phyloP scores from a whole-genome alignment of 1,140 invertebrate genomes.

The Cotesia typhae region DNA sequence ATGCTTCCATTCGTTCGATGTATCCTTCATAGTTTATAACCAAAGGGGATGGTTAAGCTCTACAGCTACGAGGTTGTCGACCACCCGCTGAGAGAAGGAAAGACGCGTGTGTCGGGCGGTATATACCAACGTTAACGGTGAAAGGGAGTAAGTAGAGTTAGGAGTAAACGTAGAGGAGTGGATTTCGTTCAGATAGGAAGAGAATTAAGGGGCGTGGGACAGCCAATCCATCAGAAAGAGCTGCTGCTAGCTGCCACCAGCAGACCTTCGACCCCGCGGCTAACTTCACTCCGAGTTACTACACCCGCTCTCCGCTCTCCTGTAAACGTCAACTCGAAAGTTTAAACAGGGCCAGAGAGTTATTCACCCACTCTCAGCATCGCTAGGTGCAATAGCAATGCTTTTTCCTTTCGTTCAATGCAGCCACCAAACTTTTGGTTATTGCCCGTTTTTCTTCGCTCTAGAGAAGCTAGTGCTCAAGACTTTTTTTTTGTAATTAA shows the following conservation, averaged over 20 bases:
- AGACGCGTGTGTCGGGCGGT: conserved; percentile 2
- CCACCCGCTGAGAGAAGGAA: conserved; percentile 12
- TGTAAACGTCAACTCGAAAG: conserved; percentile 41
- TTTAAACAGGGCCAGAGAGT: conserved; percentile 34
- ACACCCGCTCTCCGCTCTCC: conserved; percentile 46
- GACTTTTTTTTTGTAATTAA: conserved; percentile 2
- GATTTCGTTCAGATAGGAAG: conserved; percentile 40
- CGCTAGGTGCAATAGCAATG: conserved; percentile 4
- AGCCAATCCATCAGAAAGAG: conserved; percentile 60
- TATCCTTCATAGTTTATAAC: conserved; percentile 18
- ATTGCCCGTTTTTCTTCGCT: not conserved
- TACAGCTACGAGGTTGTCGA: not conserved
- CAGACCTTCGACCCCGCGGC: conserved; percentile 50
- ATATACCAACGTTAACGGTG: not conserved
- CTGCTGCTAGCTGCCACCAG: conserved; percentile 54
- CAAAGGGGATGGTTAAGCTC: not conserved
- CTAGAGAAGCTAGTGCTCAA: not conserved
- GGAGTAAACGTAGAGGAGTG: conserved; percentile 37
- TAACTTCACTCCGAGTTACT: conserved; percentile 26
- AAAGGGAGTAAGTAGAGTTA: not conserved
- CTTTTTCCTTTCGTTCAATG: conserved; percentile 52
- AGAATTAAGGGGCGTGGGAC: conserved; percentile 52
- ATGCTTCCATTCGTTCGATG: conserved; percentile 1
- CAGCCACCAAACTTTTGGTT: conserved; percentile 40
- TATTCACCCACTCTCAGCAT: not conserved